Base-by-base conservation (phyloP, 2,797 vertebrate genomes). In the Halcyon smyrnensis region DNA sequence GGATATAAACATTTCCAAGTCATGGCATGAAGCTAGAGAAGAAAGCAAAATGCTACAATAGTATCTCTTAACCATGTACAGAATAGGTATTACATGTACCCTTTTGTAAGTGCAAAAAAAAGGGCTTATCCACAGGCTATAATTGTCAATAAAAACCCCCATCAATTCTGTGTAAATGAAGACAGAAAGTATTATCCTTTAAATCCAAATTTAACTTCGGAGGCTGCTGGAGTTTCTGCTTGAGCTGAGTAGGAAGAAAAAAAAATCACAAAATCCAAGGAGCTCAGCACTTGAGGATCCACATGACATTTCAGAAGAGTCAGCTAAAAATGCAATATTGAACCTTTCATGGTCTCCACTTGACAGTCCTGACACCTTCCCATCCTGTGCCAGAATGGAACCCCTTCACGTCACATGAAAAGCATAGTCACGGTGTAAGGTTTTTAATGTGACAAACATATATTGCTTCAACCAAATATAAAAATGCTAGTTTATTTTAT, bases 1-100 rank as follows among this genome's bases (percentile, higher is more conserved):
- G n/a, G 51, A 74, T 85, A 87, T 83, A 89, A 87, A 89, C 73
- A 74, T 79, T 93, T 92, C 48, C 14, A 12, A 91, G 48, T 32
- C 48, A 92, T 39, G 74, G 76, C n/a, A 80, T 37, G 81, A 96
- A 92, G 45, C 25, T 59, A 51, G 43, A 87, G 63, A 87, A 92
- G 63, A 91, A 84, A 90, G 62, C 4, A 78, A 93, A 91, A 73
- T 74, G 28, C 18, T 60, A 13, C 43, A 94, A 82, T 76, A 82
- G 9, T 60, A 25, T 83, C 6, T 94, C 25, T 91, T 67, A 87
- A 13, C 36, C 1, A 2, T 24, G 84, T 54, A 69, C 15, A 86
- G 69, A 80, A 82, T 64, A 73, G 57, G 32, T 87, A 76, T 93
- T 95, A 85, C 36, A 59, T 21, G 9, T 43, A 89, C 30, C 5